Evolutionary conservation across 1,140 invertebrate genomes (phyloP), one percentile per base, ranked within the genome.

Genomic region (Paraescarpia echinospica): DNA sequence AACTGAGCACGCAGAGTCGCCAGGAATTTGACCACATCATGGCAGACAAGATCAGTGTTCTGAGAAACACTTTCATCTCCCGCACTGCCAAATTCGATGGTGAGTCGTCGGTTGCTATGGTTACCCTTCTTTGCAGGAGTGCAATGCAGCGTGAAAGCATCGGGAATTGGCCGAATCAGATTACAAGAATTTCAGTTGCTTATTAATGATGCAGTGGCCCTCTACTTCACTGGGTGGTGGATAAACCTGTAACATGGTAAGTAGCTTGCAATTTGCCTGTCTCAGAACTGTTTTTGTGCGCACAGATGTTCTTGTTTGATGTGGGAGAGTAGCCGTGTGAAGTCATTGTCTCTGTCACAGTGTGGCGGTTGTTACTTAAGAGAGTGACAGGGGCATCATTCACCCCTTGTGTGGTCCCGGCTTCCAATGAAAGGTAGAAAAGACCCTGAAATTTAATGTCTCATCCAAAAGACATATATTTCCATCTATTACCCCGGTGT

Each of bases 31-130:
- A 96, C 51, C 94, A 94, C 91, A 93, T 94, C 27, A 93, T 96
- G 59, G 94, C 94, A 12, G 93, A 95, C 34, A 93, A 95, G 8
- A 93, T 96, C 90, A 94, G 94, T 51, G 93, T 93, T 48, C 92
- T 96, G 59, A 94, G 94, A 88, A 93, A 94, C 1, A 94, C 95
- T 6, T 95, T 96, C 92, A 94, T 94, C 33, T 94, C 94, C 35
- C 94, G 95, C 92, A 95, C 96, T 35, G 94, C 93, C 33, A 95
- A 95, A 93, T 96, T 96, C 93, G 96, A 96, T 93, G 95, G 96
- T 96, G 94, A 94, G 94, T 94, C 51, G 34, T 34, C 14, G 31
- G 34, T 33, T 93, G 51, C 33, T 9, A 77, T 77, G 59, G 59
- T 77, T 77, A 77, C 59, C 59, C 27, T 77, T 77, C 59, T 77